Percentiles rank a stretch among this genome's conserved stretches.
Conservation (phyloP, 2,113 vertebrate genomes). For the Nestor notabilis region DNA sequence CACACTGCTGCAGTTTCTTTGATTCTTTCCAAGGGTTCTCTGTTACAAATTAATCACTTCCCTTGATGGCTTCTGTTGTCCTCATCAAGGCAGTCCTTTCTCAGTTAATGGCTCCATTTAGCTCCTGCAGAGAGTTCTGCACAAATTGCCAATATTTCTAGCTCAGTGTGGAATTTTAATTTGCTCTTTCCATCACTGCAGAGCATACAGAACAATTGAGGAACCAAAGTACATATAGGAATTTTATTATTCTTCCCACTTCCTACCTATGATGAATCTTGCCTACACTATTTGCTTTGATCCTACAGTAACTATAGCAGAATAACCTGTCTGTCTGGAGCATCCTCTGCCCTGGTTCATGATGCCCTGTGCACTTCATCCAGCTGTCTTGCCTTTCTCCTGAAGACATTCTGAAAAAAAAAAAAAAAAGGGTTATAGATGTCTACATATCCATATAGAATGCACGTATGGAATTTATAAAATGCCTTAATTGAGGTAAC, state of each 20-base stretch:
- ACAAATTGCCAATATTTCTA: background rate
- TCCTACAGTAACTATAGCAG: background rate
- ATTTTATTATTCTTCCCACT: background rate
- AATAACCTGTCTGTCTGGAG: background rate
- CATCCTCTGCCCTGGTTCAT: background rate
- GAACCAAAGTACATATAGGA: background rate
- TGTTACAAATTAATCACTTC: background rate
- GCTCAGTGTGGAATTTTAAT: background rate
- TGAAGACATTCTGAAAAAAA: background rate
- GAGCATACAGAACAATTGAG: background rate
- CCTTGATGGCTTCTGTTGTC: background rate
- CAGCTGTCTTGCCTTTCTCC: background rate
- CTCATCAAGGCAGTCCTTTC: background rate
- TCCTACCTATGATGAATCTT: background rate
- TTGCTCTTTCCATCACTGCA: background rate
- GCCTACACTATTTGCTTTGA: background rate
- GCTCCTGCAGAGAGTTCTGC: background rate
- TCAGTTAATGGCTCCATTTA: background rate
- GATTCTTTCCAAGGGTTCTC: background rate
- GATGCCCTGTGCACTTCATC: background rate
- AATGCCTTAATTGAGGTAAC: background rate
- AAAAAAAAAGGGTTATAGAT: background rate
- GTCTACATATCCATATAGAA: background rate
- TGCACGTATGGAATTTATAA: background rate
- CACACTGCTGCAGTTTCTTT: background rate